Conservation (phyloP, 2,797 vertebrate genomes). For the Aselliscus stoliczkanus region DNA sequence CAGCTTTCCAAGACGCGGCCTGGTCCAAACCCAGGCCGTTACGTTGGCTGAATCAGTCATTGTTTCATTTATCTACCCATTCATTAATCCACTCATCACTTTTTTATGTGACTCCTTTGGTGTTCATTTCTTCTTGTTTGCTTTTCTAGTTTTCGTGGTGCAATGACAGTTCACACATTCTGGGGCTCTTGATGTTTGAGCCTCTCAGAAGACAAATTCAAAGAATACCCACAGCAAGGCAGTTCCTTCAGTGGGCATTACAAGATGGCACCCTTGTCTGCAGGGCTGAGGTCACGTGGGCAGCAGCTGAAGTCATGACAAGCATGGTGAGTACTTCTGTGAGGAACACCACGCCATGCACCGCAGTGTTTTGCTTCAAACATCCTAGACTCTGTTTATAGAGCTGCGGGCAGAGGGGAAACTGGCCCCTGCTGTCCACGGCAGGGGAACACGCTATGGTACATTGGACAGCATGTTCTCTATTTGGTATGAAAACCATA, state of each 20-base stretch:
- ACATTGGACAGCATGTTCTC: neutral
- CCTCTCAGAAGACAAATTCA: neutral
- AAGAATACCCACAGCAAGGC: accelerated
- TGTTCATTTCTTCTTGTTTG: neutral
- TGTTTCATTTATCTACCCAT: neutral
- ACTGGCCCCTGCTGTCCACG: neutral
- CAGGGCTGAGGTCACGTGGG: accelerated
- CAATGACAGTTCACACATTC: neutral
- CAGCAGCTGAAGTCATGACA: accelerated
- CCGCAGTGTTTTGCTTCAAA: neutral
- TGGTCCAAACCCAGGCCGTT: neutral
- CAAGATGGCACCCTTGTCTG: accelerated
- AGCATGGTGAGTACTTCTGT: accelerated
- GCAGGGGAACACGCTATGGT: neutral
- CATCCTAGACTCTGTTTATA: neutral
- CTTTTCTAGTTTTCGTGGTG: neutral
- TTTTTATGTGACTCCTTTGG: neutral
- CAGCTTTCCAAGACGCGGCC: neutral
- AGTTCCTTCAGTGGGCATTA: neutral
- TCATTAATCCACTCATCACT: no score
- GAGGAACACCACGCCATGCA: accelerated
- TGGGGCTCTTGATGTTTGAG: neutral
- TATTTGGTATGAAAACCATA: neutral
- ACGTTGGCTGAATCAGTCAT: neutral
- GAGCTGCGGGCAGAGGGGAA: neutral